phyloP scores from a whole-genome alignment of 2,113 vertebrate species.

The Pholis gunnellus region DNA sequence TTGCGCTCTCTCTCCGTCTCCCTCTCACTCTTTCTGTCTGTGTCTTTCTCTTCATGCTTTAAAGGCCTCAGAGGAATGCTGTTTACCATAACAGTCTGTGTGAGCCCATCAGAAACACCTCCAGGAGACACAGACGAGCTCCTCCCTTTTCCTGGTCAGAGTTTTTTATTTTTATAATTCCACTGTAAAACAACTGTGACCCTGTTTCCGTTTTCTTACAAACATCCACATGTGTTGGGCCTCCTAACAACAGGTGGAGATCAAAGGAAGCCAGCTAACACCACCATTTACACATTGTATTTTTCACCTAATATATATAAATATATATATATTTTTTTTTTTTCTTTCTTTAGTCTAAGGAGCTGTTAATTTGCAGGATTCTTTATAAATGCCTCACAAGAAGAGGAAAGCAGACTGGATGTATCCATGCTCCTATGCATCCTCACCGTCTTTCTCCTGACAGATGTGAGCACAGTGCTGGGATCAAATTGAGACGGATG shows the following conservation, averaged over 20 bases:
- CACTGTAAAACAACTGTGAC: conserved; percentile 24
- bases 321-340: not conserved
- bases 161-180: conserved; percentile 24
- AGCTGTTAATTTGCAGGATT: not conserved
- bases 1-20: conserved; percentile 18
- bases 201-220: conserved; percentile 11
- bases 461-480: conserved; percentile 39
- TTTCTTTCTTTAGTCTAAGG: not conserved
- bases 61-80: conserved; percentile 62
- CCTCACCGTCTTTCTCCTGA: conserved; percentile 11
- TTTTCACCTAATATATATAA: conserved; percentile 1
- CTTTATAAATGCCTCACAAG: not conserved
- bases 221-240: not conserved
- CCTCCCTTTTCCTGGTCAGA: conserved; percentile 38
- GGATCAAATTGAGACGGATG: conserved; percentile 62
- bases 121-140: conserved; percentile 35
- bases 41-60: conserved; percentile 46
- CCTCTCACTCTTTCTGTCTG: conserved; percentile 24
- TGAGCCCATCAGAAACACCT: conserved; percentile 60
- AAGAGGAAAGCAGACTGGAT: conserved; percentile 5
- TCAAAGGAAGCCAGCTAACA: not conserved
- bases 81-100: conserved; percentile 56
- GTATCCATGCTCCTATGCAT: not conserved
- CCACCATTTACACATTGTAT: not conserved
- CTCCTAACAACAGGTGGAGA: conserved; percentile 2